A percentile compares a stretch with the other conserved stretches of the same genome.
phyloP scores from a whole-genome alignment of 2,888 invertebrate genomes.

The Yponomeuta plumbellus region DNA sequence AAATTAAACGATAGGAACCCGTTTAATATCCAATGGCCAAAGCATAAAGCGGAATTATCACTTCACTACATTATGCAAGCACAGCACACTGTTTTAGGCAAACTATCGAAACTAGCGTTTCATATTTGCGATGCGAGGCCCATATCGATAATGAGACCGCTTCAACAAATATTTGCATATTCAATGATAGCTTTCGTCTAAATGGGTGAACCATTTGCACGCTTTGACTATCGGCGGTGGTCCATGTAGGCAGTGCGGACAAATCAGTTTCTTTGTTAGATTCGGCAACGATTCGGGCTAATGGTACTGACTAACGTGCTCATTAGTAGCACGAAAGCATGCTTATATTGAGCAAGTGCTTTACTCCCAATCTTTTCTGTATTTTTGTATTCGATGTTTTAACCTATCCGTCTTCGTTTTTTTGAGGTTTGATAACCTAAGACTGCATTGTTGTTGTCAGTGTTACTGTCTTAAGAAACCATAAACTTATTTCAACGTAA shows the following conservation, averaged over 20 bases:
- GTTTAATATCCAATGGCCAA: background rate
- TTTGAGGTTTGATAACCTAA: too few species aligned
- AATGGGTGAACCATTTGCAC: constrained; percentile 47
- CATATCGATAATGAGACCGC: constrained; percentile 65
- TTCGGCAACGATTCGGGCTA: background rate
- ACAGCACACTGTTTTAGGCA: constrained; percentile 21
- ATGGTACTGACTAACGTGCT: too few species aligned
- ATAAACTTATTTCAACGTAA: too few species aligned
- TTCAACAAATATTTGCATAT: constrained; percentile 60
- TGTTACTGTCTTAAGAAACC: too few species aligned
- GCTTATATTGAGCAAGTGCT: too few species aligned
- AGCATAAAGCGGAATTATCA: background rate
- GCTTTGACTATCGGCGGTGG: background rate
- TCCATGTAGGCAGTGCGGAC: background rate
- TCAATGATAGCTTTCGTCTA: constrained; percentile 46
- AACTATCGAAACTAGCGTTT: constrained; percentile 31
- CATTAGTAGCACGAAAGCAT: too few species aligned
- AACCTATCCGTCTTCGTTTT: too few species aligned
- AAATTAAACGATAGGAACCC: background rate
- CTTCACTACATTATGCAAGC: constrained; percentile 15
- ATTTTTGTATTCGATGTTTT: too few species aligned
- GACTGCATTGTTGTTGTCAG: too few species aligned
- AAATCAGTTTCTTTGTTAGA: background rate
- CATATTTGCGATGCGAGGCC: constrained; percentile 47
- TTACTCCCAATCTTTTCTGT: too few species aligned